Base-by-base conservation (phyloP, 2,888 invertebrate genomes). In the Lydus trimaculatus region DNA sequence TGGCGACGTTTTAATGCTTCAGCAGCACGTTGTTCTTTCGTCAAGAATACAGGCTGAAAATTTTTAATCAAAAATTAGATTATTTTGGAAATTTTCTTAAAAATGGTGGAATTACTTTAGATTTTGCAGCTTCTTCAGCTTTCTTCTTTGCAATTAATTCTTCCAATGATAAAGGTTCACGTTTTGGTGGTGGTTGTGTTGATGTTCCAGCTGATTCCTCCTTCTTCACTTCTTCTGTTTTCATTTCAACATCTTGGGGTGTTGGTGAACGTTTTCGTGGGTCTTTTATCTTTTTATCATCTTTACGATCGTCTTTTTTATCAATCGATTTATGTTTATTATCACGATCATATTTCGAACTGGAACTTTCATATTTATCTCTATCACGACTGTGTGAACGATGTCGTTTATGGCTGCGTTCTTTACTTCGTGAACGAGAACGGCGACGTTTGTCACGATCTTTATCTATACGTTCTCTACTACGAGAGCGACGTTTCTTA, bases 141-240 rank as follows among this genome's bases (percentile, higher is more conserved):
- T 99, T 98, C 83, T 98, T 98, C 85, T 97, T 98, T 0, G 96
- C 94, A 61, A 99, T 86, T 52, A 99, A 85, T 83, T 99, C 98
- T 84, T 99, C 99, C 66, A 99, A 86, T 6, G 99, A 99, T 17
- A 99, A 86, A 0, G 99, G 99, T 82, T 98, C 98, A 62, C 89
- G 90, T 77, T 91, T 91, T 0, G 74, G 58, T 31, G 78, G 66
- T 23, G 66, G 6, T 52, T 23, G 23, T 52, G 52, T 13, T 56
- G 48, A 1, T n/a, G 56, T 15, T 31, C 78, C 75, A 0, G 58
- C 0, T 31, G 80, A 77, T 23, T 76, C 77, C 8, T 84, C 82
- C 11, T 68, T 70, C 67, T 82, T 80, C n/a, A 74, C 36, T 0
- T 75, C 58, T 15, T 81, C 80, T 1, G 72, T 67, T 70, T 81